These are phyloP conservation scores for Aphelenchoides bicaudatus DNA, from an alignment of 2,888 invertebrate genomes.

Conservation along the genomic window DNA sequence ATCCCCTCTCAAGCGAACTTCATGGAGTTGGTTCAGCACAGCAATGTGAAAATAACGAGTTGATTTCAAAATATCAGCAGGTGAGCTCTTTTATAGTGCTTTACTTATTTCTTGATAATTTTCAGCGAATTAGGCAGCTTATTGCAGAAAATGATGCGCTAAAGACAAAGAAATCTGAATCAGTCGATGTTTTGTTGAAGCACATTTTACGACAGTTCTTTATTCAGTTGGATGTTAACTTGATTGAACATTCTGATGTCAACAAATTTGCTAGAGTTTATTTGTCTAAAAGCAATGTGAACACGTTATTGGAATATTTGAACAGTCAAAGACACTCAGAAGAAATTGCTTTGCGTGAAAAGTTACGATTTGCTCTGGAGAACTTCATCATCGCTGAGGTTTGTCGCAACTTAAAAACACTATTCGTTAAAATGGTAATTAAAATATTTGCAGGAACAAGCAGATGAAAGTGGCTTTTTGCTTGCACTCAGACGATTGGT, in stretches of 20 bases:
- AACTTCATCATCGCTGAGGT: slow-evolving; percentile 30
- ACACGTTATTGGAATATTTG: slow-evolving; percentile 25
- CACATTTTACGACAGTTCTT: slow-evolving; percentile 31
- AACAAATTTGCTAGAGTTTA: slow-evolving; percentile 21
- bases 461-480: not conserved
- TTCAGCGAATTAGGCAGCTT: not conserved
- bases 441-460: not conserved
- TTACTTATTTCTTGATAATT: slow-evolving; percentile 8
- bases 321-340: slow-evolving; percentile 25
- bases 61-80: not conserved
- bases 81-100: slow-evolving; percentile 6
- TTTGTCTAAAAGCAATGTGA: slow-evolving; percentile 22
- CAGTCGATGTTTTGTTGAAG: slow-evolving; percentile 36
- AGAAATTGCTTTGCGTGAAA: slow-evolving; percentile 30
- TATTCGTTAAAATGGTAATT: not conserved
- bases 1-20: not conserved
- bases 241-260: slow-evolving; percentile 3
- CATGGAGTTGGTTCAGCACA: not conserved
- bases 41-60: slow-evolving; percentile 6
- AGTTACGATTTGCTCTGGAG: slow-evolving; percentile 29
- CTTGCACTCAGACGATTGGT: slow-evolving; percentile 13
- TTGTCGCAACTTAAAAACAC: not conserved
- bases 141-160: not conserved
- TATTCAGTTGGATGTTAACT: slow-evolving; percentile 21
- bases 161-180: slow-evolving; percentile 14